phyloP scores from a whole-genome alignment of 2,113 vertebrate genomes.

The Brachypodius melanocephalos region DNA sequence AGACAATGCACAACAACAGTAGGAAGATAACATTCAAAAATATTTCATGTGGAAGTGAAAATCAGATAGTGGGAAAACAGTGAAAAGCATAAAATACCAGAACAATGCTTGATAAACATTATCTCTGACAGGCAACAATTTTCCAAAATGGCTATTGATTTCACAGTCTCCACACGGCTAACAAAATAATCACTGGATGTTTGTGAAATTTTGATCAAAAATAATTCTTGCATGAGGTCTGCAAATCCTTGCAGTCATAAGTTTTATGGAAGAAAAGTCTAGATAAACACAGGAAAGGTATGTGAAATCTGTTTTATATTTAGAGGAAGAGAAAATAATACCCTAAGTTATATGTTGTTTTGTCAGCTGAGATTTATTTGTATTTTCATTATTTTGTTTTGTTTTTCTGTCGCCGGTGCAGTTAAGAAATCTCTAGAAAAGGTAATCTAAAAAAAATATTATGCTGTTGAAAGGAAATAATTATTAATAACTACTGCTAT shows the following conservation, averaged over 20 bases:
- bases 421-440: not conserved
- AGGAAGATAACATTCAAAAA: not conserved
- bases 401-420: not conserved
- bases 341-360: not conserved
- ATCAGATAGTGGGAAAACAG: not conserved
- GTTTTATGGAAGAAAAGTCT: not conserved
- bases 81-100: not conserved
- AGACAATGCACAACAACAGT: not conserved
- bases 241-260: not conserved
- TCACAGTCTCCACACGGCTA: not conserved
- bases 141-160: not conserved
- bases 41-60: not conserved
- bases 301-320: not conserved
- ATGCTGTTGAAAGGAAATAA: not conserved
- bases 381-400: not conserved
- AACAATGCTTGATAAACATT: not conserved
- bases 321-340: not conserved
- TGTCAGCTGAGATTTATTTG: conserved; percentile 2
- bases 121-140: not conserved
- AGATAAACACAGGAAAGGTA: not conserved
- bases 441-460: not conserved
- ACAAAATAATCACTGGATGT: not conserved
- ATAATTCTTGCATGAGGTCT: not conserved
- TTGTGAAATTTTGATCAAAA: not conserved
- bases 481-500: not conserved